Base-by-base conservation (phyloP, 2,113 vertebrate species). In the Corythornis cristatus region DNA sequence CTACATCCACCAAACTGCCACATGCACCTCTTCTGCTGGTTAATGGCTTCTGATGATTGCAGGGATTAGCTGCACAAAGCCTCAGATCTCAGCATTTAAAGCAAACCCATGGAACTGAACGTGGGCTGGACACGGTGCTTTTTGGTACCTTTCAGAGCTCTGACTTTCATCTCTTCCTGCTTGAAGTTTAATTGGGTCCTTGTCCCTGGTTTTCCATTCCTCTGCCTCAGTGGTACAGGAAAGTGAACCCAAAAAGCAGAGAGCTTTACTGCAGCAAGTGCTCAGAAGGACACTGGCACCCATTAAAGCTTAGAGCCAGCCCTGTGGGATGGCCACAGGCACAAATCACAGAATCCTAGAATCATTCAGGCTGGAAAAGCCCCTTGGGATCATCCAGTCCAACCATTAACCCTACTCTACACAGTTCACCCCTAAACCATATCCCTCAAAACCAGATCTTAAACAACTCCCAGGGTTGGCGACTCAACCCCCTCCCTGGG, bases 251-350 rank as follows among this genome's bases (percentile, higher is more conserved):
- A 8, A 9, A 28, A 48, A 78, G 71, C 64, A 79, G 50, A 45
- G 58, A 22, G 35, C 2, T 29, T 62, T 53, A 17, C 5, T 14
- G 50, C 65, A 14, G 1, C 6, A 7, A 46, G 51, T 1, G 8
- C 48, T n/a, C 31, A 37, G 74, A 29, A 46, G 57, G 29, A 20
- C 43, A 6, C 35, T 25, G 51, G 23, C 37, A 67, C 29, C 29
- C 19, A 5, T 5, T 3, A 35, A 25, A 78, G 20, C 57, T 77
- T 12, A 64, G 29, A n/a, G 6, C 43, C 37, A 15, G 33, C 21
- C 56, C 60, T 1, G 1, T 35, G 16, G 6, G 22, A 10, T 0
- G 7, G 26, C 35, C 75, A 42, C 0, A 1, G 31, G 68, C 31
- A n/a, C 2, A 1, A 18, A 40, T 31, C 61, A 37, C 37, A 37